Percentiles rank a stretch among this genome's conserved stretches.
phyloP scores from a whole-genome alignment of 2,888 invertebrate species.

The Eupeodes luniger region DNA sequence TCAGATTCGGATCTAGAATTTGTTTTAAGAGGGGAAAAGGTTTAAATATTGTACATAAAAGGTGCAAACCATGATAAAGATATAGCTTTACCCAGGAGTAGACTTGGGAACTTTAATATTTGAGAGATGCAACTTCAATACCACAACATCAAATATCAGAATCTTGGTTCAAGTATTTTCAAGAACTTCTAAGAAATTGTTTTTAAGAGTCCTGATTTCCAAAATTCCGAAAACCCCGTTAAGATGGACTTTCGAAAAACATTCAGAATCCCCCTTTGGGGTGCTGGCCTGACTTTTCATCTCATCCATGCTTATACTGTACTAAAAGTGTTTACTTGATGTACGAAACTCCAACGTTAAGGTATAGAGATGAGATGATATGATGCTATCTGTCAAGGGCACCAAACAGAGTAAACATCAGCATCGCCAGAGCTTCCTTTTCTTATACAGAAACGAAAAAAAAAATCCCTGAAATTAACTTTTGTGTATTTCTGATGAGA shows the following conservation, averaged over 20 bases:
- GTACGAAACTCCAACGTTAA: not conserved
- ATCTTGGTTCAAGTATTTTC: too few relatives aligned
- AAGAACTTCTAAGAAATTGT: too few relatives aligned
- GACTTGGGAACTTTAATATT: too few relatives aligned
- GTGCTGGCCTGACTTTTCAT: not conserved
- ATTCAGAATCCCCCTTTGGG: not conserved
- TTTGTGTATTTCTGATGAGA: slow-evolving; percentile 61
- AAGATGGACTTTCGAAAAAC: too few relatives aligned
- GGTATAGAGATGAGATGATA: slow-evolving; percentile 37
- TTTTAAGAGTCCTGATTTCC: too few relatives aligned
- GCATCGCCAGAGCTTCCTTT: not conserved
- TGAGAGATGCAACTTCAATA: too few relatives aligned
- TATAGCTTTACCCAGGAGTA: too few relatives aligned
- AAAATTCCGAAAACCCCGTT: too few relatives aligned
- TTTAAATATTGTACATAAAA: not conserved
- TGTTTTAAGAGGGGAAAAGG: not conserved
- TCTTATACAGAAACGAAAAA: slow-evolving; percentile 4
- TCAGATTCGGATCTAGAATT: not conserved
- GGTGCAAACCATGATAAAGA: too few relatives aligned
- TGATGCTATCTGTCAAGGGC: slow-evolving; percentile 67
- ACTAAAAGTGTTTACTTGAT: not conserved
- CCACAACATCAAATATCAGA: too few relatives aligned
- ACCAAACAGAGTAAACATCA: slow-evolving; percentile 20
- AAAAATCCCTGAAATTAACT: slow-evolving; percentile 62
- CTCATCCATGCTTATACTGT: not conserved